A percentile compares a stretch with the other conserved stretches of the same genome.
Evolutionary conservation across 2,113 vertebrate genomes (phyloP).

Genomic region (Xyrauchen texanus): DNA sequence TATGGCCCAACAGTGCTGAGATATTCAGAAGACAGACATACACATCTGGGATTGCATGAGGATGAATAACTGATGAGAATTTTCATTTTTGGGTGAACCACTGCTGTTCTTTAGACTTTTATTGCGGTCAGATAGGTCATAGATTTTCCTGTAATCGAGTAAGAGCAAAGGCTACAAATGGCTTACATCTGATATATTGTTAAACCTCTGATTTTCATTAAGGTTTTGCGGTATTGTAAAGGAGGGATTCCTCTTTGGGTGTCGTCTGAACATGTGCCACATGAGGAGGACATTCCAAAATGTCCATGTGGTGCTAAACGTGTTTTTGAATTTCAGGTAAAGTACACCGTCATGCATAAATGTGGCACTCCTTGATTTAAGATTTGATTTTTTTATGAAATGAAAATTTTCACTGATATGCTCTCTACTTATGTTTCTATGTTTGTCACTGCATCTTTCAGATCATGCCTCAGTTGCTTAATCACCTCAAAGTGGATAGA

Average conservation of each 20-base stretch:
- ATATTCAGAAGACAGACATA: no score
- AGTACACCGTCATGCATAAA: neutral
- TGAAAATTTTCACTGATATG: no score
- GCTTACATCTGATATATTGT: neutral
- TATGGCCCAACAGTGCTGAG: no score
- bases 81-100: no score
- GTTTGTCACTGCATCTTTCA: slow-evolving; percentile 56
- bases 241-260: slow-evolving; percentile 86
- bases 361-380: no score
- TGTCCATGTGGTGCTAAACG: slow-evolving; percentile 89
- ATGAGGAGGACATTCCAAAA: slow-evolving; percentile 81
- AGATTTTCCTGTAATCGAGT: no score
- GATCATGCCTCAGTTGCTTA: slow-evolving; percentile 97
- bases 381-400: no score
- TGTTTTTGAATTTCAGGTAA: slow-evolving; percentile 89
- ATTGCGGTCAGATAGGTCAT: neutral
- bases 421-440: no score
- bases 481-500: slow-evolving; percentile 84
- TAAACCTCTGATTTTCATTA: slow-evolving; percentile 28
- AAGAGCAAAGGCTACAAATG: neutral
- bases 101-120: neutral
- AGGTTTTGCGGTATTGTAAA: slow-evolving; percentile 92
- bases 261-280: slow-evolving; percentile 82
- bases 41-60: no score
- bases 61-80: no score